Evolutionary conservation across 2,888 invertebrate species (phyloP), one percentile per base, ranked within the genome.

Genomic region (Synanthedon myopaeformis): DNA sequence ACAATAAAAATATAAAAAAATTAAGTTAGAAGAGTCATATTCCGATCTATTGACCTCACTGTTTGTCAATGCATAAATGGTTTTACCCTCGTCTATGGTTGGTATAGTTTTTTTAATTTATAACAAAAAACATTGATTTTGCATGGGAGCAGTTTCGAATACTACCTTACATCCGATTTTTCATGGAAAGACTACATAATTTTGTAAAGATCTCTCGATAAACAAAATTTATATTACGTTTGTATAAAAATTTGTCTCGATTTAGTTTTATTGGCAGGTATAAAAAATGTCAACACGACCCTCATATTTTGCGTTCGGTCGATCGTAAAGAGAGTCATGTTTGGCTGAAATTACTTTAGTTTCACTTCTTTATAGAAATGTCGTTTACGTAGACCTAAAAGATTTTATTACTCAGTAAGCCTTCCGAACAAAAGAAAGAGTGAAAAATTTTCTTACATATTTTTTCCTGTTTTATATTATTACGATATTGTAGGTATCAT

Each of bases 201-300:
- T 23, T 23, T 23, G 23, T 35, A 35, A 35, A 35, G 10, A 35
- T 35, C 35, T 2, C 10, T 10, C 6, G 10, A 10, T 35, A 35
- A 35, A 35, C 35, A 35, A 45, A 45, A 45, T 13, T 14, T 3
- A 13, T n/a, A 12, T 45, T 45, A n/a, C 45, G 45, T 51, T 12
- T 51, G 13, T 13, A 19, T 63, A 63, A 65, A 64, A 66, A 64
- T 65, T 65, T 62, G 61, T 63, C 64, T 62, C 51, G 62, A 61
- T 67, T 69, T 69, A 67, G 69, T 65, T 67, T 66, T 64, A 68
- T 67, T 62, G 63, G 60, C 51, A 55, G 61, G 57, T 63, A 68
- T 71, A 69, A 70, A 71, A 68, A 69, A 68, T 67, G 67, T 66
- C 67, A 67, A 63, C 69, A 58, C 58, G 67, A 69, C 68, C 69